These are phyloP conservation scores for Physella acuta DNA, from an alignment of 1,140 invertebrate species.

Conservation along the genomic window DNA sequence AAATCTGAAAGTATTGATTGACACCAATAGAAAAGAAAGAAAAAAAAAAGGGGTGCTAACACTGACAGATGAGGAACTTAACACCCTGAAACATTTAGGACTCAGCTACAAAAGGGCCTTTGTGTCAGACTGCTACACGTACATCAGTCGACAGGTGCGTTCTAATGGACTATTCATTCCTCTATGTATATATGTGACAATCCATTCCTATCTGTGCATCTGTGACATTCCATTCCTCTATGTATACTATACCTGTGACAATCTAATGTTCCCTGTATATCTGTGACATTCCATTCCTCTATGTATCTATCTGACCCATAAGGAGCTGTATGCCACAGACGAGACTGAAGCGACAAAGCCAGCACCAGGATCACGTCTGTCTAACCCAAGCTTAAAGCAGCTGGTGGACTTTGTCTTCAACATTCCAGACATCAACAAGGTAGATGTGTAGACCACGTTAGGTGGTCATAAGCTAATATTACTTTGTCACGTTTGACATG, in stretches of 20 bases:
- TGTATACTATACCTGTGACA: too few species aligned
- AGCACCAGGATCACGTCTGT: too few species aligned
- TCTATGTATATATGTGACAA: too few species aligned
- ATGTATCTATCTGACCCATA: background rate
- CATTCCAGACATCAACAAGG: slow-evolving; percentile 3
- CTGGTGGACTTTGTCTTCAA: background rate
- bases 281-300: background rate
- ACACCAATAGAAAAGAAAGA: slow-evolving; percentile 2
- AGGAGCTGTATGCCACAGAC: too few species aligned
- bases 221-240: too few species aligned
- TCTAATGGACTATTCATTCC: too few species aligned
- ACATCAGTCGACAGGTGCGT: too few species aligned
- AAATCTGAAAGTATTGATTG: background rate
- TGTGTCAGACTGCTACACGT: too few species aligned
- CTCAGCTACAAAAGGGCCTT: background rate
- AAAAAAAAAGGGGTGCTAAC: background rate
- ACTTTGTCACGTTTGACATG: background rate
- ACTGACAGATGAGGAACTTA: background rate
- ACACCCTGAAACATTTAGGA: background rate
- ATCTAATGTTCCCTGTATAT: too few species aligned
- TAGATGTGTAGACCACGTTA: background rate
- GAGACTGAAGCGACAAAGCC: too few species aligned
- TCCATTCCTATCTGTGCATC: too few species aligned
- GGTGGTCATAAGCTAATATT: background rate
- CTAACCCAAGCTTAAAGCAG: background rate